Evolutionary conservation across 2,113 vertebrate species (phyloP), one percentile per base, ranked within the genome.

Genomic region (Callaeas wilsoni): DNA sequence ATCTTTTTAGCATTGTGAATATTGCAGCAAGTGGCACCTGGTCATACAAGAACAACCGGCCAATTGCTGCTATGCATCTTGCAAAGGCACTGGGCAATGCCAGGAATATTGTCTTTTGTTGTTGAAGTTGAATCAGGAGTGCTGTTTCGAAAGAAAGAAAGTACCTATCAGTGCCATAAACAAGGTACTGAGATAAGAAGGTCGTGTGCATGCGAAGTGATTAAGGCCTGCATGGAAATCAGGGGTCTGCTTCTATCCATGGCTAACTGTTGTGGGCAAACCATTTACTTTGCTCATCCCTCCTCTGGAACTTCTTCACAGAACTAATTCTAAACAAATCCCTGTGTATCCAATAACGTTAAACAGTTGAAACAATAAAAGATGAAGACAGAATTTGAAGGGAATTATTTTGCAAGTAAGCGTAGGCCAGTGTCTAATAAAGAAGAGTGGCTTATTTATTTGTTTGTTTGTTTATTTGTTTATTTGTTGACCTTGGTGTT

Each of bases 131-230:
- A 83, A 78, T 33, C 65, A 33, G 22, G 19, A 46, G 18, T 16
- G 3, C 8, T 60, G 5, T 50, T 87, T 77, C 41, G 53, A 75
- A 79, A 49, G 55, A 46, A 84, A 62, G 18, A 44, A 42, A 41
- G 23, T 19, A 30, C 1, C 1, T 15, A 21, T 68, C 9, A 50
- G 19, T 73, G 14, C 35, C 12, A 32, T 46, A 63, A 80, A 14
- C 18, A 80, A 59, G 20, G 5, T 69, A 60, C 13, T 52, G 50
- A 88, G 85, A 46, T 1, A 5, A 85, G 33, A 69, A 15, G 12
- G 6, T 4, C 3, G 1, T 12, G 7, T 29, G 26, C 12, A 16
- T 20, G 10, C 42, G 6, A 33, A 21, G 9, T 14, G 11, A n/a
- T 78, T 37, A n/a, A 15, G 26, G 26, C 20, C 35, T 52, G 30